Percentiles rank a stretch among this genome's conserved stretches.
Conservation (phyloP, 2,888 invertebrate species). For the Lasius fuliginosus region DNA sequence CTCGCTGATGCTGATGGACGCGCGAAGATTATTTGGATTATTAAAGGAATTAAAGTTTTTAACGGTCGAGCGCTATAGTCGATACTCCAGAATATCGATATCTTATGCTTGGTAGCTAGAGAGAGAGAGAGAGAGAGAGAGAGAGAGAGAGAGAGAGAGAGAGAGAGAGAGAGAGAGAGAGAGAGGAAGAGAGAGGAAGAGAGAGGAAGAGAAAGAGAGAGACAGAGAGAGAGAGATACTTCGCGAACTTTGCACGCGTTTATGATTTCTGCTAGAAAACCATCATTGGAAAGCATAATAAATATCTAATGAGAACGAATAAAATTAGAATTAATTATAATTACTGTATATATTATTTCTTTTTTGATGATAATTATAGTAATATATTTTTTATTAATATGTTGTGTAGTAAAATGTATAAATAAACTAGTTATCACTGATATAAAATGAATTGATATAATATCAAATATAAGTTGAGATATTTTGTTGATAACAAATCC, state of each 20-base stretch:
- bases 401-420: not conserved
- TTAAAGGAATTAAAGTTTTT: no score
- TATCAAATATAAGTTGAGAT: not conserved
- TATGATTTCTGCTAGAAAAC: not conserved
- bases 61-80: not conserved
- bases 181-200: not conserved
- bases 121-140: not conserved
- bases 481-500: not conserved
- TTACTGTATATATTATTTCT: no score
- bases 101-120: not conserved
- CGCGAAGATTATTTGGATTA: not conserved
- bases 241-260: not conserved
- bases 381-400: no score
- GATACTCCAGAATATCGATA: not conserved
- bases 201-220: not conserved
- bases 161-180: not conserved
- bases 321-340: not conserved
- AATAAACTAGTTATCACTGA: not conserved
- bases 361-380: no score
- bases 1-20: not conserved
- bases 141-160: not conserved
- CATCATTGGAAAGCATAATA: not conserved
- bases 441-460: not conserved
- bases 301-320: not conserved
- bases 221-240: not conserved